Evolutionary conservation across 2,797 vertebrate genomes (phyloP).

Genomic region (Pseudomugil gertrudae): DNA sequence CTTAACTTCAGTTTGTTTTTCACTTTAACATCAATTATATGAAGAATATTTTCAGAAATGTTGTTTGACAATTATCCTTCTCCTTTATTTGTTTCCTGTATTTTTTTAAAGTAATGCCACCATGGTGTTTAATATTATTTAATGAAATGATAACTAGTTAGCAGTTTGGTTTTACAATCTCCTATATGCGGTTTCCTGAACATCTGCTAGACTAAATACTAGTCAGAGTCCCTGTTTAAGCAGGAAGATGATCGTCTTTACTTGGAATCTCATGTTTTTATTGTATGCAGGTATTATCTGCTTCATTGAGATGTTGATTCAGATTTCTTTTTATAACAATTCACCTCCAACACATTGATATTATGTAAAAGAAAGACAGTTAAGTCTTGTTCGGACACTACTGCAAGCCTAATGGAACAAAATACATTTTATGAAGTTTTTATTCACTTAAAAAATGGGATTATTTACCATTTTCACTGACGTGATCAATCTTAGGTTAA

Average conservation of each 20-base stretch:
- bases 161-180: neutral
- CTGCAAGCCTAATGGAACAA: neutral
- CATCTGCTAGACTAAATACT: constrained; percentile 51
- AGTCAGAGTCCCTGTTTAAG: constrained; percentile 26
- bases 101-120: neutral
- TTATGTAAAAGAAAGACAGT: neutral
- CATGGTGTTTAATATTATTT: neutral
- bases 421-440: neutral
- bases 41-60: neutral
- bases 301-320: neutral
- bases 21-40: constrained; percentile 3
- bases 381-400: neutral
- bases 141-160: constrained; percentile 11
- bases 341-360: neutral
- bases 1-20: neutral
- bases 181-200: constrained; percentile 52
- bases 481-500: neutral
- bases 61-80: neutral
- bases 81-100: neutral
- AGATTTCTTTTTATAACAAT: neutral
- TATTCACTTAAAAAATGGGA: neutral
- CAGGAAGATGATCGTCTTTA: constrained; percentile 29
- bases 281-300: constrained; percentile 20
- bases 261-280: constrained; percentile 23
- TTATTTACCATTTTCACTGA: neutral